Base-by-base conservation (phyloP, 1,140 invertebrate genomes). In the Aphidius ervi region DNA sequence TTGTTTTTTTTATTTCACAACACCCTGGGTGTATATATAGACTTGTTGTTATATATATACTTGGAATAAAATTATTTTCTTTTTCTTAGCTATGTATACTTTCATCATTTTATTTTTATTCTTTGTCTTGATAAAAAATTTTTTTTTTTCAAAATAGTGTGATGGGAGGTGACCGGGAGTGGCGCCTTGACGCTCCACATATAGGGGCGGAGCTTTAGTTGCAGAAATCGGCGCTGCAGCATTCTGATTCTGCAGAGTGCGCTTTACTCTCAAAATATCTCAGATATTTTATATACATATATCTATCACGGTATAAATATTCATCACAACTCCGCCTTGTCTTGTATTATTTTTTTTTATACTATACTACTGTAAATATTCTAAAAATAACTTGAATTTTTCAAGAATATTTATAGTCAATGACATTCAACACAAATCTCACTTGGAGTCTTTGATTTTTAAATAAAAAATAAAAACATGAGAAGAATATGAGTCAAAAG, bases 151-250 rank as follows among this genome's bases (percentile, higher is more conserved):
- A 47, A 46, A 61, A 31, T 45, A 45, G 40, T 43, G 49, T 58
- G 58, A 61, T 58, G 64, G 58, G 45, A 59, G 57, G 41, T 53
- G 41, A 5, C 58, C 58, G 60, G 58, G 57, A 58, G 64, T 60
- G 64, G 64, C 58, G 58, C 61, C 46, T 53, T 9, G 10, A 5
- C 46, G 39, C 23, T 56, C 54, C 46, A 55, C 42, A 23, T 50
- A 31, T 31, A 16, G 42, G 58, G 52, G 45, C 59, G 55, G 56
- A 50, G 59, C 52, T 56, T 54, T 52, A 58, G 56, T 45, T 62
- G 53, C 57, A 61, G 40, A 59, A 58, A 58, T 55, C 61, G 61
- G 64, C 64, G 61, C 64, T 65, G 61, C 64, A 63, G 48, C 56
- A 39, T 23, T 52, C 37, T 54, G 53, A 63, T 63, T 41, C 39